Base-by-base conservation (phyloP, 2,113 vertebrate species). In the Lepus americanus region DNA sequence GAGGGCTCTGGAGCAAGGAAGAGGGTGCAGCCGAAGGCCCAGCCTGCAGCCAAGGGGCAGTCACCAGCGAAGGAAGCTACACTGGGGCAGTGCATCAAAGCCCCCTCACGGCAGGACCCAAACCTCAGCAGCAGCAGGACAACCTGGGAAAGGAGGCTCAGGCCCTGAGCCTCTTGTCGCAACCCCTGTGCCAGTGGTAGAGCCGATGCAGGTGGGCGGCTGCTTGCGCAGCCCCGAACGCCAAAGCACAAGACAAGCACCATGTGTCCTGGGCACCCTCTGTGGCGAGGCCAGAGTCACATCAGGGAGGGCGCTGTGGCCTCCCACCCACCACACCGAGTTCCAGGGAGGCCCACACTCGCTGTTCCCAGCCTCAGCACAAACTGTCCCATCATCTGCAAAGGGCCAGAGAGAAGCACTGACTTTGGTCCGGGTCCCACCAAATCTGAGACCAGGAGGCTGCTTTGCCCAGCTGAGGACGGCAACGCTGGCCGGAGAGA, bases 231-330 rank as follows among this genome's bases (percentile, higher is more conserved):
- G 79, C 31, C 49, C 44, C 13, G 39, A 85, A 33, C 36, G 27
- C 79, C 2, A 0, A 39, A 12, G 36, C 10, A 51, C 22, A 11
- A 49, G 55, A 20, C 72, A 77, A 79, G 25, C 49, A 7, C 0
- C 31, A 23, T 0, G 9, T 1, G 7, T 23, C 66, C 51, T 19
- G 6, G n/a, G 17, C 0, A 3, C 10, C 1, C 33, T 79, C 16
- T 0, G 8, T 17, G n/a, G 25, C 1, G 0, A 33, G 10, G 5
- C 4, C 31, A 19, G 33, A 39, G 64, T 66, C 23, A 73, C 4
- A 10, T 53, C 53, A 22, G 19, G 27, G 29, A 23, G 25, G 7
- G 7, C 25, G 6, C 77, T 8, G 2, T 2, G 23, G 61, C 66
- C 31, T 36, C 76, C 59, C 44, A 44, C 44, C 79, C 70, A 39